These are phyloP conservation scores for Tupiocoris notatus DNA, from an alignment of 2,888 invertebrate species.

Conservation along the genomic window DNA sequence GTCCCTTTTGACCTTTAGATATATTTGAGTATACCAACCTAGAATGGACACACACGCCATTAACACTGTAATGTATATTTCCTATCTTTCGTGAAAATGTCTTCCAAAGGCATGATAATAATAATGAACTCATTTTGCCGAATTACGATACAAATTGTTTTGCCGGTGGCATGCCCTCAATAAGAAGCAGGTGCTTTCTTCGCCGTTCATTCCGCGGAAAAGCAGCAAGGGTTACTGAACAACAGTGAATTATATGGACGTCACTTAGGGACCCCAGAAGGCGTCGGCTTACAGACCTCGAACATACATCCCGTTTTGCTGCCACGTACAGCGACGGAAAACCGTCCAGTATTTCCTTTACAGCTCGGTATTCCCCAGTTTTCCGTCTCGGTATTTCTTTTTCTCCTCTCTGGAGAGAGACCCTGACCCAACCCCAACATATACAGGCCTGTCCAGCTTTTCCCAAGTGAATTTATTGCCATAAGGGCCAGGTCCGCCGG, in stretches of 20 bases:
- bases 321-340: background rate
- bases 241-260: background rate
- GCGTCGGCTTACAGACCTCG: background rate
- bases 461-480: background rate
- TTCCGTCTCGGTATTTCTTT: background rate
- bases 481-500: background rate
- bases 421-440: background rate
- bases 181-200: no score
- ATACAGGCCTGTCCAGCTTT: background rate
- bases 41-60: no score
- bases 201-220: background rate
- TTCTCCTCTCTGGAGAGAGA: background rate
- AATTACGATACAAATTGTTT: no score
- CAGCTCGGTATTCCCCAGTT: background rate
- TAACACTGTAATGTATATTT: no score
- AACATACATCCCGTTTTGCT: conserved; percentile 9
- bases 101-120: no score
- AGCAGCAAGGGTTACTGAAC: background rate
- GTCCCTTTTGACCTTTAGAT: no score
- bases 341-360: background rate
- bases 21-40: no score
- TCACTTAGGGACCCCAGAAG: background rate
- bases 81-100: no score
- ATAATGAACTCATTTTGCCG: no score
- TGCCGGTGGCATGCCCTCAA: no score